These are phyloP conservation scores for Penaeus japonicus DNA, from an alignment of 1,140 invertebrate species.

Conservation along the genomic window DNA sequence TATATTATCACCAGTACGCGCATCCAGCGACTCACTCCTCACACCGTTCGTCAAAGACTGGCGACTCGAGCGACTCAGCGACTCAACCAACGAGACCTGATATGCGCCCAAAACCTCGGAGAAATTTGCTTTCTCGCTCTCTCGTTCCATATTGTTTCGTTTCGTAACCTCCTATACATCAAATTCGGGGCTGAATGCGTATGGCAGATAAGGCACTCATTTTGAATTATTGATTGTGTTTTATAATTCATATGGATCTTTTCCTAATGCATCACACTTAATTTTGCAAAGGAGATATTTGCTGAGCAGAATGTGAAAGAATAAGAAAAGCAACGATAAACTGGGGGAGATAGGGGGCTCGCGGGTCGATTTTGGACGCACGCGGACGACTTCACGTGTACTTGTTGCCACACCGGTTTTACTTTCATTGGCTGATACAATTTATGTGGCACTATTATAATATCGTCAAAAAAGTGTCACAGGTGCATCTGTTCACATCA, in stretches of 20 bases:
- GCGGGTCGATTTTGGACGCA: not conserved
- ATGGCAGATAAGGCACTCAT: too few relatives aligned
- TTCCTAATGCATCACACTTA: too few relatives aligned
- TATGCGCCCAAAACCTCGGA: not conserved
- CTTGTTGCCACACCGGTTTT: slow-evolving; percentile 48
- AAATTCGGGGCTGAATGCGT: too few relatives aligned
- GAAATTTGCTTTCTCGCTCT: not conserved
- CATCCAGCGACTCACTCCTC: not conserved
- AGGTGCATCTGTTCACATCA: too few relatives aligned
- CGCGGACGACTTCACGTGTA: slow-evolving; percentile 41
- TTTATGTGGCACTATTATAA: not conserved
- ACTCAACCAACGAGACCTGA: not conserved
- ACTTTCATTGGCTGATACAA: slow-evolving; percentile 45
- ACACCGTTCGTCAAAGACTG: slow-evolving; percentile 38
- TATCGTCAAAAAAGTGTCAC: too few relatives aligned
- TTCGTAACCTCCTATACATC: too few relatives aligned
- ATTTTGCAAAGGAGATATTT: not conserved
- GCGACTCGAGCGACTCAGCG: too few relatives aligned
- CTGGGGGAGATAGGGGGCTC: not conserved
- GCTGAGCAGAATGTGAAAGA: not conserved
- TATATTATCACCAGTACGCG: slow-evolving; percentile 32
- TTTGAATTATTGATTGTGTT: too few relatives aligned
- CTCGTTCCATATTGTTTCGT: too few relatives aligned
- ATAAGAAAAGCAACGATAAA: not conserved
- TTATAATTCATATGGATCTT: too few relatives aligned